A percentile compares a stretch with the other conserved stretches of the same genome.
These are phyloP conservation scores for Cloeon dipterum DNA, from an alignment of 2,888 invertebrate species.

Conservation along the genomic window DNA sequence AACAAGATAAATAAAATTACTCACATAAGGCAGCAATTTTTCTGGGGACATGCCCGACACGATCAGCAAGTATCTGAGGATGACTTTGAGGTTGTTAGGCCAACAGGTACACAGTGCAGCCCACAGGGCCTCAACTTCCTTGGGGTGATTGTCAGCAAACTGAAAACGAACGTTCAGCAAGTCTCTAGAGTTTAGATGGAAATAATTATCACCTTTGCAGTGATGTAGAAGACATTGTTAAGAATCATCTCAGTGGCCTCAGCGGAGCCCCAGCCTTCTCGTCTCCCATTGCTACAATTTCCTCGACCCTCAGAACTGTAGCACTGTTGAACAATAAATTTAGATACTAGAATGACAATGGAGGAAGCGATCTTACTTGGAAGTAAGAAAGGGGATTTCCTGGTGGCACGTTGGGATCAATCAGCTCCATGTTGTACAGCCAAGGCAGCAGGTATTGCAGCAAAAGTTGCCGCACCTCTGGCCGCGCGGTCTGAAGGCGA, in stretches of 20 bases:
- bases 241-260: conserved; percentile 99
- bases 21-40: conserved; percentile 76
- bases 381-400: conserved; percentile 63
- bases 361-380: conserved; percentile 41
- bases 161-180: conserved; percentile 18
- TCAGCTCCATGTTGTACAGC: conserved; percentile 95
- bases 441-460: conserved; percentile 88
- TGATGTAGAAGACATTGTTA: conserved; percentile 95
- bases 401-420: conserved; percentile 83
- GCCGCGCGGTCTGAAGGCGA: conserved; percentile 85
- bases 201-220: conserved; percentile 50
- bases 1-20: too few species aligned
- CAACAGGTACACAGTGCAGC: conserved; percentile 85
- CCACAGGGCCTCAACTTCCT: conserved; percentile 93
- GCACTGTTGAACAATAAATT: conserved; percentile 22
- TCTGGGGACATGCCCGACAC: conserved; percentile 94
- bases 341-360: not conserved
- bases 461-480: conserved; percentile 74
- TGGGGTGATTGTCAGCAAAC: conserved; percentile 90
- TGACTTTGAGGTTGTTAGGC: conserved; percentile 92
- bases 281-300: conserved; percentile 31
- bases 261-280: conserved; percentile 92
- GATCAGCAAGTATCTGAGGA: conserved; percentile 86
- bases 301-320: conserved; percentile 22
- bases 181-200: not conserved